Conservation (phyloP, 2,797 vertebrate genomes). For the Tauraco hartlaubi region DNA sequence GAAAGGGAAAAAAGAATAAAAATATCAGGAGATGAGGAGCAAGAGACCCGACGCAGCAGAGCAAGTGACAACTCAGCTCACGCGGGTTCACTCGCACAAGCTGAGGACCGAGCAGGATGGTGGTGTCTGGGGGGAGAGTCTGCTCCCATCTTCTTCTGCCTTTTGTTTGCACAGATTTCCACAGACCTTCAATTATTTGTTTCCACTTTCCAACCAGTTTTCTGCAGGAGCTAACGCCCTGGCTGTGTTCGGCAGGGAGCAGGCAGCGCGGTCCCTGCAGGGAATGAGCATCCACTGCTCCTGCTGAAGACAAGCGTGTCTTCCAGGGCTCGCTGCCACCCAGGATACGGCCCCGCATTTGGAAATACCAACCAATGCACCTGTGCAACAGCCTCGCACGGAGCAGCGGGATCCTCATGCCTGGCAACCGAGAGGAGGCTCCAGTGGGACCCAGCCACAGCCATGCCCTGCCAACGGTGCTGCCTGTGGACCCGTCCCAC, state of each 20-base stretch:
- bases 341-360: fast-evolving
- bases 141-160: background rate
- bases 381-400: fast-evolving
- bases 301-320: background rate
- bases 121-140: fast-evolving
- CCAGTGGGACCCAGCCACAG: fast-evolving
- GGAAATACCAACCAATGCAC: fast-evolving
- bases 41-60: background rate
- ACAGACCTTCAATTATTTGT: background rate
- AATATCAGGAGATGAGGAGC: background rate
- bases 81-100: background rate
- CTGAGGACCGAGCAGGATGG: background rate
- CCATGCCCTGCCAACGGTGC: fast-evolving
- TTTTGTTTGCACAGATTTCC: background rate
- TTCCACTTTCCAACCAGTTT: background rate
- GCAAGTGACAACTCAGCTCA: background rate
- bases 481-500: background rate
- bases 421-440: background rate
- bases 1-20: background rate
- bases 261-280: background rate
- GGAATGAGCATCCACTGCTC: background rate
- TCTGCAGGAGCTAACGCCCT: background rate
- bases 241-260: background rate
- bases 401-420: background rate
- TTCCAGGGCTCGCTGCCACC: background rate